Conservation (phyloP, 2,797 vertebrate genomes). For the Crocodylus rhombifer region DNA sequence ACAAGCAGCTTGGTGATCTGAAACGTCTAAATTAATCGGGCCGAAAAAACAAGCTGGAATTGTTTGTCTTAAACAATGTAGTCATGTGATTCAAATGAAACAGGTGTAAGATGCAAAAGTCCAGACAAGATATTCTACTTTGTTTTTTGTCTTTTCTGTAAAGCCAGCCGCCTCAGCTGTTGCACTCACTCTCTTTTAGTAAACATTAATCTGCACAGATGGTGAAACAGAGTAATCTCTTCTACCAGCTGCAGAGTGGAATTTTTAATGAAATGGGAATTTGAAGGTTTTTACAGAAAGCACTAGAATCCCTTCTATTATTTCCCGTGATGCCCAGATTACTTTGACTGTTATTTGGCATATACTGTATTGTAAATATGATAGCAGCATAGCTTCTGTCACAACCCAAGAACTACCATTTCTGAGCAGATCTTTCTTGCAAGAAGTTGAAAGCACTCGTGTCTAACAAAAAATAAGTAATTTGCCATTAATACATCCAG, state of each 20-base stretch:
- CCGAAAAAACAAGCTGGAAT: conserved; percentile 44
- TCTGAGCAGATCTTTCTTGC: background rate
- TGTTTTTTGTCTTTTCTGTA: conserved; percentile 75
- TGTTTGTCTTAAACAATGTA: conserved; percentile 66
- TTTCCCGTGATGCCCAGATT: conserved; percentile 75
- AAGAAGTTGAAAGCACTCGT: conserved; percentile 21
- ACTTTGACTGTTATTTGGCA: conserved; percentile 70
- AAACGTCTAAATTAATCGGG: conserved; percentile 49
- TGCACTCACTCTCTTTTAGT: conserved; percentile 77
- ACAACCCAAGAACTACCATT: conserved; percentile 21
- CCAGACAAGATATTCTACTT: conserved; percentile 57
- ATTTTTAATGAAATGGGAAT: conserved; percentile 88
- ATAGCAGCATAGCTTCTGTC: background rate
- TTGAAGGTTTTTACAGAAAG: conserved; percentile 84
- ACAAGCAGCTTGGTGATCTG: conserved; percentile 11
- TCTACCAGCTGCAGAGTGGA: conserved; percentile 83
- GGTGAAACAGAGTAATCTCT: conserved; percentile 85
- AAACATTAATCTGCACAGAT: conserved; percentile 88
- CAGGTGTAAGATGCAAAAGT: conserved; percentile 75
- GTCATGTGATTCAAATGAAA: conserved; percentile 67
- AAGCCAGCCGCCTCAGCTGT: conserved; percentile 79
- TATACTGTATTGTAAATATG: conserved; percentile 56
- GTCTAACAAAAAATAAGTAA: background rate
- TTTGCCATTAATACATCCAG: background rate
- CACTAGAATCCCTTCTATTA: conserved; percentile 72